A percentile compares a stretch with the other conserved stretches of the same genome.
Evolutionary conservation across 2,113 vertebrate genomes (phyloP).

Genomic region (Chaenogobius annularis): DNA sequence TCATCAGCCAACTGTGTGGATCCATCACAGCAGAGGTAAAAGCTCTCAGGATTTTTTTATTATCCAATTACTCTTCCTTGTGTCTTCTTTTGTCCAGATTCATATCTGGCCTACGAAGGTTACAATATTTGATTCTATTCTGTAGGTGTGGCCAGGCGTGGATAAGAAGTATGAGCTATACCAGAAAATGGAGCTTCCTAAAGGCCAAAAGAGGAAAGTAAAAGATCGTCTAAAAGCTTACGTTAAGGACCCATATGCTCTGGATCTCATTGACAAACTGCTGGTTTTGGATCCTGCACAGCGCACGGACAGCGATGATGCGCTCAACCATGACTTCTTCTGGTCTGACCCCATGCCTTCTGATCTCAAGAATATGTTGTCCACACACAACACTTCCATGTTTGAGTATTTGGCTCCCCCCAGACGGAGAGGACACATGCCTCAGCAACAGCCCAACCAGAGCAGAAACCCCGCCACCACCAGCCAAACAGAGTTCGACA

Average conservation of each 20-base stretch:
- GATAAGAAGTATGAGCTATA: conserved; percentile 96
- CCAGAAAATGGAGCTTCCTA: conserved; percentile 95
- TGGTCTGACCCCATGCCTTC: conserved; percentile 99
- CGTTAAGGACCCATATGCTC: conserved; percentile 90
- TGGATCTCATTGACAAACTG: conserved; percentile 96
- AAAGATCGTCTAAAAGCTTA: conserved; percentile 98
- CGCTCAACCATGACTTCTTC: conserved; percentile 98
- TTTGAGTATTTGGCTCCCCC: conserved; percentile 97
- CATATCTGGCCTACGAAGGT: background rate
- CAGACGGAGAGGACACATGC: conserved; percentile 90
- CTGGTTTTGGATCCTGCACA: conserved; percentile 93
- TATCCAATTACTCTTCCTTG: background rate
- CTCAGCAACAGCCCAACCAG: conserved; percentile 92
- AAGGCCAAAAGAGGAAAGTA: conserved; percentile 97
- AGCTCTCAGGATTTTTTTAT: background rate
- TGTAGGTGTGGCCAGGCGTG: conserved; percentile 91
- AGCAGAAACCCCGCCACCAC: conserved; percentile 90
- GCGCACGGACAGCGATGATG: conserved; percentile 92
- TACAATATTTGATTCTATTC: background rate
- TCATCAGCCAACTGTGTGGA: conserved; percentile 98
- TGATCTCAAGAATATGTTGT: conserved; percentile 98
- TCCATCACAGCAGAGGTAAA: conserved; percentile 92
- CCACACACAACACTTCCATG: conserved; percentile 98
- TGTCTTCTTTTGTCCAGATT: background rate
- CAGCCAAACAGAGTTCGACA: conserved; percentile 95